Conservation (phyloP, 2,888 invertebrate species). For the Sarcophaga subvicina region DNA sequence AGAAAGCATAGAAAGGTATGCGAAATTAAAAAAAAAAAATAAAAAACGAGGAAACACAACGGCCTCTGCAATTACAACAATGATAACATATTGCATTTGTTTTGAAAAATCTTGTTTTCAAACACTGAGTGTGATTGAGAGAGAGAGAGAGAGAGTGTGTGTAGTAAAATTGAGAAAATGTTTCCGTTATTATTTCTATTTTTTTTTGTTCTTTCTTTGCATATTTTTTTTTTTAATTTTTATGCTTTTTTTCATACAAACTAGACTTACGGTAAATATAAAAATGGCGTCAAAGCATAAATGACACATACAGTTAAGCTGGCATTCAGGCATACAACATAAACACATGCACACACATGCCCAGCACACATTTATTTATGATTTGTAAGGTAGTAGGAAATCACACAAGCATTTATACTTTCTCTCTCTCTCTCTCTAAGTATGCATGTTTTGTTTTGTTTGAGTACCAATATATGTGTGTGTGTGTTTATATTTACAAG, state of each 20-base stretch:
- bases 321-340: constrained; percentile 52
- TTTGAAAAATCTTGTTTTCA: constrained; percentile 57
- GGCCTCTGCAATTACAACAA: constrained; percentile 18
- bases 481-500: constrained; percentile 25
- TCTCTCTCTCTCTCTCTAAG: background rate
- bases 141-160: background rate
- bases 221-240: constrained; percentile 31
- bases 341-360: background rate
- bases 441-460: constrained; percentile 8
- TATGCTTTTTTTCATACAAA: constrained; percentile 54
- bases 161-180: constrained; percentile 32
- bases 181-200: constrained; percentile 42
- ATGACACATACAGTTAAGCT: constrained; percentile 74
- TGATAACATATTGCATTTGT: constrained; percentile 48
- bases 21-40: constrained; percentile 16
- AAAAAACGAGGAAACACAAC: background rate
- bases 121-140: background rate
- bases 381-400: background rate
- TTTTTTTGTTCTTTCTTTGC: constrained; percentile 7
- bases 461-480: background rate
- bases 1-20: constrained; percentile 44
- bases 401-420: background rate
- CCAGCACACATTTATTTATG: constrained; percentile 2
- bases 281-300: constrained; percentile 79
- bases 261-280: constrained; percentile 73